Evolutionary conservation across 2,888 invertebrate genomes (phyloP), one percentile per base, ranked within the genome.

Genomic region (Catocala nupta): DNA sequence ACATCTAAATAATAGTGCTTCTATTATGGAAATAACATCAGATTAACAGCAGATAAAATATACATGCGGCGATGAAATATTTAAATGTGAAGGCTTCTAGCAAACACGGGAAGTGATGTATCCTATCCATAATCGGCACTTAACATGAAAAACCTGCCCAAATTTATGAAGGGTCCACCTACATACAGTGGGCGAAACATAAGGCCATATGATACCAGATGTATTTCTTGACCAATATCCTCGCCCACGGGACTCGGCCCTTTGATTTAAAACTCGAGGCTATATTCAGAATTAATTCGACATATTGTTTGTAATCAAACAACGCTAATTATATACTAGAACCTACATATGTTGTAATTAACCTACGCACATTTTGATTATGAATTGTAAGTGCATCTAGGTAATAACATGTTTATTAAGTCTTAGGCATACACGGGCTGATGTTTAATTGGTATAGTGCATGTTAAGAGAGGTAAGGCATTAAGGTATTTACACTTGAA

Each of bases 191-290:
- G 75, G 70, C 64, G 68, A 65, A 12, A 13, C 50, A 53, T 75
- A 71, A 71, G 76, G 76, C 59, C 53, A 55, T 66, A 63, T 50
- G 34, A 43, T 42, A 42, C 59, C 71, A 69, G 69, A 58, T 76
- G 42, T 47, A 59, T 63, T 25, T 69, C 74, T 63, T 63, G 58
- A 63, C 75, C 57, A 76, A 69, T 39, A 59, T 34, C 7, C 5
- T 62, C 76, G 75, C 75, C 75, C 62, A 75, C 75, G 7, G 49
- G 53, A 45, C n/a, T 34, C 10, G 57, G 52, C 76, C 75, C 75
- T 75, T 73, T 61, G 59, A 49, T 47, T 25, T 45, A 39, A 39
- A 39, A 9, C 52, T 48, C 48, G 45, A 69, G 47, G 52, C 43
- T 54, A 49, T 12, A 0, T 59, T 39, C 33, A 53, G 7, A 42